Percentiles rank a stretch among this genome's conserved stretches.
Evolutionary conservation across 2,113 vertebrate genomes (phyloP).

Genomic region (Myotis lucifugus): DNA sequence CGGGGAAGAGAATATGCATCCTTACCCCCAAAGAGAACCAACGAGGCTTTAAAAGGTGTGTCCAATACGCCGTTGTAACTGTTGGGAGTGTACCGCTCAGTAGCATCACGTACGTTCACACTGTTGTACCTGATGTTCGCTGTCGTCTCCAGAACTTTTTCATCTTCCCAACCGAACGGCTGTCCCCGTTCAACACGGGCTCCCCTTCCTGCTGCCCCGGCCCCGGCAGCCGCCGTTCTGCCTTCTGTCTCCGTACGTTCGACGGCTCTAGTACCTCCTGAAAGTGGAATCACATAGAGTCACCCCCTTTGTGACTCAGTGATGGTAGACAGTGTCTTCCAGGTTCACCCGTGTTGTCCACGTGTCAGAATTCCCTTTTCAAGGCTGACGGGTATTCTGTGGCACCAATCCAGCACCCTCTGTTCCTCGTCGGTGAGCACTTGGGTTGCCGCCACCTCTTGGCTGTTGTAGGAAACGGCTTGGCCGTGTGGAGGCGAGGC

Average conservation of each 20-base stretch:
- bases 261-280: background rate
- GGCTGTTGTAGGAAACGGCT: background rate
- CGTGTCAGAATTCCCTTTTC: background rate
- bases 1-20: background rate
- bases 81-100: background rate
- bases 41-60: no score
- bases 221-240: background rate
- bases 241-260: background rate
- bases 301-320: background rate
- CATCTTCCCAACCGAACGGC: background rate
- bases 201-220: rapidly evolving
- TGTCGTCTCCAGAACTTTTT: background rate
- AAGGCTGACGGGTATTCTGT: background rate
- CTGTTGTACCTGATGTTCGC: no score
- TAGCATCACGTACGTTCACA: background rate
- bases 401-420: rapidly evolving
- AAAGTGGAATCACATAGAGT: background rate
- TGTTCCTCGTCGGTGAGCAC: background rate
- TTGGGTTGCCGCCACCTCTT: background rate
- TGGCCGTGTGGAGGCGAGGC: background rate
- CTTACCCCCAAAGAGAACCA: background rate
- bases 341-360: no score
- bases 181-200: background rate
- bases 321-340: background rate
- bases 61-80: background rate